Evolutionary conservation across 2,797 vertebrate species (phyloP).

Genomic region (Enteromius paludinosus): DNA sequence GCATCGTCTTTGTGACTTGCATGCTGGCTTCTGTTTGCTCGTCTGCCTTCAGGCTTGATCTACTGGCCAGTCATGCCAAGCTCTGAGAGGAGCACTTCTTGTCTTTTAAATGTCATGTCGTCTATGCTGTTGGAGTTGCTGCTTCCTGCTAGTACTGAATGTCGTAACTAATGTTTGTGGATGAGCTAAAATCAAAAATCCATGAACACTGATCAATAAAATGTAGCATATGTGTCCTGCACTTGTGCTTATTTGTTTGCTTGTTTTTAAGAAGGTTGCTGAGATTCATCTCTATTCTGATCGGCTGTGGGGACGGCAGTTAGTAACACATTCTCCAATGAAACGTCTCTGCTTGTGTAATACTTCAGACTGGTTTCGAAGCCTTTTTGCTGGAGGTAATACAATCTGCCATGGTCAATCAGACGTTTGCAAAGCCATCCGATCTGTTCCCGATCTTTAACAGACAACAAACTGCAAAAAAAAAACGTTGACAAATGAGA

Average conservation of each 20-base stretch:
- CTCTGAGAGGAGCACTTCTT: background rate
- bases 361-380: constrained; percentile 77
- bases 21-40: constrained; percentile 48
- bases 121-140: constrained; percentile 7
- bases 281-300: constrained; percentile 33
- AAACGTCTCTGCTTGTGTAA: constrained; percentile 82
- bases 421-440: constrained; percentile 89
- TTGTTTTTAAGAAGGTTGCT: constrained; percentile 3
- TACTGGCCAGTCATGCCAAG: constrained; percentile 24
- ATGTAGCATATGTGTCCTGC: background rate
- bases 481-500: background rate
- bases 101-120: background rate
- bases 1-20: constrained; percentile 41
- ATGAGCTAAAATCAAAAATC: background rate
- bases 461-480: constrained; percentile 76
- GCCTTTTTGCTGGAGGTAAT: constrained; percentile 83
- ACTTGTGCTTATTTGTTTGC: background rate
- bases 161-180: constrained; percentile 1
- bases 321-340: constrained; percentile 92
- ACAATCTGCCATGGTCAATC: constrained; percentile 86
- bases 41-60: constrained; percentile 37
- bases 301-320: constrained; percentile 80
- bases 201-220: constrained; percentile 24
- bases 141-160: background rate
- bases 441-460: constrained; percentile 81